Evolutionary conservation across 1,140 invertebrate genomes (phyloP).

Genomic region (Bombus waltoni): DNA sequence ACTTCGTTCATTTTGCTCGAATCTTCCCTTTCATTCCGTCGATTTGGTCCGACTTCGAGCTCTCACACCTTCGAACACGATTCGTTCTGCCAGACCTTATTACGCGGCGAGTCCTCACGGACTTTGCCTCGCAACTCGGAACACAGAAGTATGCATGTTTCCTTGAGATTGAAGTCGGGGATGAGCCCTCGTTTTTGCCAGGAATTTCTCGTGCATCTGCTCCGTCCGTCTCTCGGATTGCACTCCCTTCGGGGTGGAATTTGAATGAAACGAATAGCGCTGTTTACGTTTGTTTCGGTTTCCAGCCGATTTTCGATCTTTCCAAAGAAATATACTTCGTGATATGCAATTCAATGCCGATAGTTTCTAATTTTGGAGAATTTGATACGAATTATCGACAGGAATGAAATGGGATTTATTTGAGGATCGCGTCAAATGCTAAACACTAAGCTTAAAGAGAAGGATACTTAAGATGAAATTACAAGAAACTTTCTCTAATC

Average conservation of each 20-base stretch:
- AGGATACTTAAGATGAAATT: neutral
- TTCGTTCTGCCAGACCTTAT: slow-evolving; percentile 10
- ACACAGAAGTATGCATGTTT: slow-evolving; percentile 3
- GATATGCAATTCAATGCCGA: neutral
- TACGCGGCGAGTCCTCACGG: neutral
- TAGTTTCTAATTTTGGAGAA: neutral
- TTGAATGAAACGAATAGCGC: neutral
- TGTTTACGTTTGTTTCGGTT: neutral
- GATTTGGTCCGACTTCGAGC: neutral
- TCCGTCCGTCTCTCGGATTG: neutral
- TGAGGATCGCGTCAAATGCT: neutral
- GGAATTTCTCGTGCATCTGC: slow-evolving; percentile 7
- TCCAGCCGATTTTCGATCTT: neutral
- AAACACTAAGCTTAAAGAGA: neutral
- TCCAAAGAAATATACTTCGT: neutral
- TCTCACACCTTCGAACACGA: neutral
- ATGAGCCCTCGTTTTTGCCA: slow-evolving; percentile 23
- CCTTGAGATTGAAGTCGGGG: slow-evolving; percentile 34
- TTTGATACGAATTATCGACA: neutral
- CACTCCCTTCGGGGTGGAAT: neutral
- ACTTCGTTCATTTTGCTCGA: neutral
- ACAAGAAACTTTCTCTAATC: neutral
- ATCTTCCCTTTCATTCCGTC: neutral
- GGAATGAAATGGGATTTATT: neutral
- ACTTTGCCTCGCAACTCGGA: neutral